phyloP scores from a whole-genome alignment of 2,113 vertebrate species.

The Shinisaurus crocodilurus region DNA sequence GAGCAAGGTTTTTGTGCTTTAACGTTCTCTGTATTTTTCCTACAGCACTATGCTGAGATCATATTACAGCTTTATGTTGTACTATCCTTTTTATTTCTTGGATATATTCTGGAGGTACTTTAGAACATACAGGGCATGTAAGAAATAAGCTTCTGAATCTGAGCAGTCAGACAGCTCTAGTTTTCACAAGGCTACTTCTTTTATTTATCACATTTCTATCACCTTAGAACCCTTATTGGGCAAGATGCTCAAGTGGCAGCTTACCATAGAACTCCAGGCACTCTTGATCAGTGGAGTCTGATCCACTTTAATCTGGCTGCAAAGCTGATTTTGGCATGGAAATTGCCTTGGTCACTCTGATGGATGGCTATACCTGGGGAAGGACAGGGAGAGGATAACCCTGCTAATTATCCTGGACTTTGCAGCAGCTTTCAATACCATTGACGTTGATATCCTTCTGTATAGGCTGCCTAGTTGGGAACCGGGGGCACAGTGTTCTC shows the following conservation, averaged over 20 bases:
- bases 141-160: constrained; percentile 9
- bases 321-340: not conserved
- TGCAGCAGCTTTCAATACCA: not conserved
- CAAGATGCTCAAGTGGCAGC: not conserved
- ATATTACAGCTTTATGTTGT: not conserved
- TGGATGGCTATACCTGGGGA: not conserved
- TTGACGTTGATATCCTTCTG: not conserved
- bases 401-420: not conserved
- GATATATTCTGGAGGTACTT: fast-evolving
- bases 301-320: not conserved
- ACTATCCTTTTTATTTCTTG: not conserved
- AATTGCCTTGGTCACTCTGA: not conserved
- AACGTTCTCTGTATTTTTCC: not conserved
- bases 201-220: not conserved
- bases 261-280: not conserved
- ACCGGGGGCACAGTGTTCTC: not conserved
- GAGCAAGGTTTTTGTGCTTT: constrained; percentile 22
- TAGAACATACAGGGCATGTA: not conserved
- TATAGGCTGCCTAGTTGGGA: not conserved
- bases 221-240: not conserved
- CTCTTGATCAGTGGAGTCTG: not conserved
- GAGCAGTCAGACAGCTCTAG: not conserved
- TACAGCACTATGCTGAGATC: not conserved
- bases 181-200: not conserved
- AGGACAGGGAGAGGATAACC: not conserved